Conservation (phyloP, 2,888 invertebrate species). For the Aphidoletes aphidimyza region DNA sequence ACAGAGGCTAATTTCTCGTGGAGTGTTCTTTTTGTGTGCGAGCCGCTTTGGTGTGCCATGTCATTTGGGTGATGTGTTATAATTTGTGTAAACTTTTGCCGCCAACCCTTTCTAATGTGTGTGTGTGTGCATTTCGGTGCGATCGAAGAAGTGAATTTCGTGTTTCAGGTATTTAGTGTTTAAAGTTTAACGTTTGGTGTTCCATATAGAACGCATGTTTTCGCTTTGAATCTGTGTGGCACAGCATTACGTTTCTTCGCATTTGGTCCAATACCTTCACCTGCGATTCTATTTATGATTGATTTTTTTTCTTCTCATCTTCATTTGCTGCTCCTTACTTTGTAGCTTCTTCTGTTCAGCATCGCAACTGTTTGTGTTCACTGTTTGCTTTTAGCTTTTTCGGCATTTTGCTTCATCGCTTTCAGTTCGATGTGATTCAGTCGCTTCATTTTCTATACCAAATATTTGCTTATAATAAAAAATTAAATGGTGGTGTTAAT, state of each 20-base stretch:
- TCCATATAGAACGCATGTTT: neutral
- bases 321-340: neutral
- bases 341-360: slow-evolving; percentile 9
- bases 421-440: neutral
- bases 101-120: slow-evolving; percentile 1
- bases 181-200: too few relatives aligned
- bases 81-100: slow-evolving; percentile 46
- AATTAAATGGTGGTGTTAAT: slow-evolving; percentile 37
- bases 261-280: neutral
- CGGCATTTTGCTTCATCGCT: slow-evolving; percentile 30
- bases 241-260: neutral
- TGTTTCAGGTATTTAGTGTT: too few relatives aligned
- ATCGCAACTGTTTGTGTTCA: neutral
- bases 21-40: neutral
- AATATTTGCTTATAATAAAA: slow-evolving; percentile 44
- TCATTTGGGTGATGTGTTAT: slow-evolving; percentile 17
- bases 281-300: slow-evolving; percentile 43
- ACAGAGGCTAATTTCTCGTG: neutral
- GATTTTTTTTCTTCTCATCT: neutral
- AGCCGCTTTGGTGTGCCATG: neutral
- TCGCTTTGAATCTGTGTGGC: slow-evolving; percentile 14
- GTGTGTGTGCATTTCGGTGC: neutral
- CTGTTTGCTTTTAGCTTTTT: slow-evolving; percentile 44
- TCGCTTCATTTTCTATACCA: slow-evolving; percentile 8
- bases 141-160: neutral